phyloP scores from a whole-genome alignment of 2,113 vertebrate species.

The Muntiacus muntjak region DNA sequence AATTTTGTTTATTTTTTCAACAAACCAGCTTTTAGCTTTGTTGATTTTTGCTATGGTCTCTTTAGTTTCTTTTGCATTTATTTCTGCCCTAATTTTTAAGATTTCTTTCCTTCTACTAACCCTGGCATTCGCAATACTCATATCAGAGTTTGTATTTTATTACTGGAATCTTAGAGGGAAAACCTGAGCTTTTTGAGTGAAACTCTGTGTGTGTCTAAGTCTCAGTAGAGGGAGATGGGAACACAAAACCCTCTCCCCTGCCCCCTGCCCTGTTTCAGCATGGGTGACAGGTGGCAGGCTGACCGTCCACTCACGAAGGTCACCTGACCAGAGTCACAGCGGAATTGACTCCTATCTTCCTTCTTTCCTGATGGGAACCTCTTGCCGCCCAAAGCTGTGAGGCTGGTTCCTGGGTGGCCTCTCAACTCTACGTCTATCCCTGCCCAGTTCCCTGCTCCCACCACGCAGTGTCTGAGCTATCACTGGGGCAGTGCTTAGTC shows the following conservation, averaged over 20 bases:
- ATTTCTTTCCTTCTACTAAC: no score
- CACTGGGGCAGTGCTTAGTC: background rate
- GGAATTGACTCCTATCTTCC: background rate
- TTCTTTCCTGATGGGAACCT: background rate
- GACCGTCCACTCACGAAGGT: background rate
- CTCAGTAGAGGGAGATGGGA: background rate
- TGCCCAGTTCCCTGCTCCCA: accelerated
- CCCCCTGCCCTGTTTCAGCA: background rate
- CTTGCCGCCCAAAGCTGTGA: background rate
- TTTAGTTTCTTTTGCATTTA: no score
- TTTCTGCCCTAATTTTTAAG: no score
- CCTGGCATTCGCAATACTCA: no score
- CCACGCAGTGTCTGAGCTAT: background rate
- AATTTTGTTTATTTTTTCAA: no score
- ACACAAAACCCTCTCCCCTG: background rate
- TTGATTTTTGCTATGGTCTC: no score
- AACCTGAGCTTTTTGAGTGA: background rate
- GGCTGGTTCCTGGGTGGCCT: background rate
- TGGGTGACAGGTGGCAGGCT: background rate
- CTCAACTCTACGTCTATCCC: background rate
- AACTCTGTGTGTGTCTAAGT: background rate
- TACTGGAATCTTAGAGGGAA: background rate
- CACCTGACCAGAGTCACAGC: background rate
- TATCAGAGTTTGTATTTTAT: background rate
- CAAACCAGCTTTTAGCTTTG: no score